Base-by-base conservation (phyloP, 2,113 vertebrate genomes). In the Diadophis punctatus region DNA sequence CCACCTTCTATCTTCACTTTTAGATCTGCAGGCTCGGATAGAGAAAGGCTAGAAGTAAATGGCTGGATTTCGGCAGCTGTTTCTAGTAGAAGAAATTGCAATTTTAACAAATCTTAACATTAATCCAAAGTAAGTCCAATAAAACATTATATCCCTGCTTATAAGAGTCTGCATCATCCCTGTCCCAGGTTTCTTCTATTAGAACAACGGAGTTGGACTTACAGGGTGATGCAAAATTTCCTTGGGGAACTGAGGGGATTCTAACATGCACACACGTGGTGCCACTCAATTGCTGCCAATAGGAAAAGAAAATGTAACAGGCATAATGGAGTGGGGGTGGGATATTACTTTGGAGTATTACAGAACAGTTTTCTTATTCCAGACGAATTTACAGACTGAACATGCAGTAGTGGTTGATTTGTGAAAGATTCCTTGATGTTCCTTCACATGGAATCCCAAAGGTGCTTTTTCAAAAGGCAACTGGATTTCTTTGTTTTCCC, bases 1-100 rank as follows among this genome's bases (percentile, higher is more conserved):
- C 39, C 97, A 97, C 14, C 0, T 97, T 55, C 96, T 98, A 20
- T 96, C 96, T 86, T 96, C 97, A 0, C 95, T 98, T 1, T 1
- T 94, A 60, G 96, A 97, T 90, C 94, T 98, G 89, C 94, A 97
- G 90, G 90, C 95, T 55, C 96, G 92, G 1, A 95, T 98, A 10
- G 93, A 96, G 86, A 94, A 88, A 90, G 93, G 56, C 11, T 96
- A 95, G 46, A 8, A 1, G 22, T 30, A 9, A 20, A 46, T 8
- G 20, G 2, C 68, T 39, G 68, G 68, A 80, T 80, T 80, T 80
- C 14, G 16, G 16, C 68, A 39, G 68, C 8, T 39, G 7, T 39
- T 39, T 80, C 68, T 39, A 74, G 18, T 16, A 39, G n/a, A 80
- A n/a, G 68, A 80, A 80, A 80, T n/a, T 68, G 63, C 11, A n/a